Evolutionary conservation across 2,888 invertebrate genomes (phyloP), one percentile per base, ranked within the genome.

Genomic region (Arrhopalites spinosus): DNA sequence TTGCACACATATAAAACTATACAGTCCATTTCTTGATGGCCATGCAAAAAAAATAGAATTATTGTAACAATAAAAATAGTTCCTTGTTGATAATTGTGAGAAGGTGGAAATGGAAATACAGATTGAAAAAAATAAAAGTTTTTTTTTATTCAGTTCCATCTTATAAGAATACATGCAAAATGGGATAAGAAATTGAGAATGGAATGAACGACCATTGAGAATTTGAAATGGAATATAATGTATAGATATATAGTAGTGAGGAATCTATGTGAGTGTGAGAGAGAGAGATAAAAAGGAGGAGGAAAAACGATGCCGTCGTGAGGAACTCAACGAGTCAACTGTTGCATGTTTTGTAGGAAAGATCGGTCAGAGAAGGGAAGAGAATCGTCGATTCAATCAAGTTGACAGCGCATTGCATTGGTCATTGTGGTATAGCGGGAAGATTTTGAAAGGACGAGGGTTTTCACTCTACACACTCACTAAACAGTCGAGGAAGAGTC

Each of bases 341-440:
- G 73, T 74, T 74, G 73, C 66, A 53, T 67, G 56, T 23, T 67
- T 20, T 43, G 67, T 72, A 30, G 25, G 61, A 61, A 61, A 63
- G 69, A 74, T 68, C 61, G 74, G 64, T 61, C 69, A 70, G 69
- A 75, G 25, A 15, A 30, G 36, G 45, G 23, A 5, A 50, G 30
- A 53, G 69, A 72, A 67, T 74, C 69, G 69, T 75, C 63, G 75
- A 77, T 77, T 77, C 77, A 77, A 77, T 77, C 77, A 72, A 74
- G 74, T 72, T 72, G 73, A 74, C 66, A 67, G 67, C 73, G 73
- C 67, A 74, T 56, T 74, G 73, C 66, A 74, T 67, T 74, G 66
- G 73, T 66, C 67, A 74, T 66, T 74, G 73, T 66, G 73, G 27
- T 66, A 61, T 27, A 67, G 73, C 73, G 73, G 73, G 73, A 74